Percentiles rank a stretch among this genome's conserved stretches.
These are phyloP conservation scores for Steromphala cineraria DNA, from an alignment of 2,888 invertebrate species.

Conservation along the genomic window DNA sequence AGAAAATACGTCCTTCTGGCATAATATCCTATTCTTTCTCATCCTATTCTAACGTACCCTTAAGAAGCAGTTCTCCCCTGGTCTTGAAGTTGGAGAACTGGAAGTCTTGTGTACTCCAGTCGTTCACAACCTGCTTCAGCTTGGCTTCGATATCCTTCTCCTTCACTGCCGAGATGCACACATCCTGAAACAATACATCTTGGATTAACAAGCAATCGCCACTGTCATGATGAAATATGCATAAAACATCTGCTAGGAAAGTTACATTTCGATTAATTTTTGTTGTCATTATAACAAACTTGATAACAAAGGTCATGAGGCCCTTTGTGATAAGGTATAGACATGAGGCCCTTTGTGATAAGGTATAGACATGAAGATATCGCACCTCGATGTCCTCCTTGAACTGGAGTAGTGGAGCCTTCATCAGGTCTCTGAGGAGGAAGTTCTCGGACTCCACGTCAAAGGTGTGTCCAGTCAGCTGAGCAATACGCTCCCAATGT, in stretches of 20 bases:
- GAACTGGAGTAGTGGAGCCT: slow-evolving; percentile 92
- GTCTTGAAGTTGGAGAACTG: slow-evolving; percentile 96
- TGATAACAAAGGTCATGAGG: too few species aligned
- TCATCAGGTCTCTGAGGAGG: slow-evolving; percentile 93
- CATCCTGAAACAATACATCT: slow-evolving; percentile 81
- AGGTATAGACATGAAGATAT: neutral
- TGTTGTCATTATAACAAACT: too few species aligned
- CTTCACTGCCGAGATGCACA: slow-evolving; percentile 98
- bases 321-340: too few species aligned
- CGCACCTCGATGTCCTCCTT: slow-evolving; percentile 96
- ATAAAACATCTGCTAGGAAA: too few species aligned
- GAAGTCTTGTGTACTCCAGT: slow-evolving; percentile 92
- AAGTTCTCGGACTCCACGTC: slow-evolving; percentile 96
- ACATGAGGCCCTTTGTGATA: too few species aligned
- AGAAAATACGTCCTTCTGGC: too few species aligned
- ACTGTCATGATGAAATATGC: too few species aligned
- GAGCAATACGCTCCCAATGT: slow-evolving; percentile 97
- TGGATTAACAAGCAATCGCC: neutral
- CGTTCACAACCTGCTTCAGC: slow-evolving; percentile 93
- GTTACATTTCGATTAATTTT: too few species aligned
- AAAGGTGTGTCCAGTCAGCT: slow-evolving; percentile 90
- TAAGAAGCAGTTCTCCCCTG: slow-evolving; percentile 91
- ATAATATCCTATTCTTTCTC: too few species aligned
- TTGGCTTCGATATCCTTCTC: slow-evolving; percentile 98
- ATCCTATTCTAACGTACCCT: slow-evolving; percentile 75